Percentiles rank a stretch among this genome's conserved stretches.
These are phyloP conservation scores for Cantharis rustica DNA, from an alignment of 2,888 invertebrate species.

Conservation along the genomic window DNA sequence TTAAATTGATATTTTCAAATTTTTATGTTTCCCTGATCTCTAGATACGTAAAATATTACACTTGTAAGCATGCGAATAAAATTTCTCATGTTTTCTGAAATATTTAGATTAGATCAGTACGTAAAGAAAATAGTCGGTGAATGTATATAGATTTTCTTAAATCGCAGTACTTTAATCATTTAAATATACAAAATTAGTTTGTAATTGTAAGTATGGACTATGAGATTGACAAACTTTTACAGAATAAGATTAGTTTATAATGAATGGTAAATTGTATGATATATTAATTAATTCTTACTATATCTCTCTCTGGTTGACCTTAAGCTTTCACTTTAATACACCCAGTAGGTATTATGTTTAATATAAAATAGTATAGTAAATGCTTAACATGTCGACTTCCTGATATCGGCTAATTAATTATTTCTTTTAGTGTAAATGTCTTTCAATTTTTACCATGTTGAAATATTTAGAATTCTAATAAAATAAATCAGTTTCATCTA, in stretches of 20 bases:
- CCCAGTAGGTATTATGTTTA: background rate
- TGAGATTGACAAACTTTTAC: background rate
- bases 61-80: too few relatives aligned
- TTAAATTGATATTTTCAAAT: too few relatives aligned
- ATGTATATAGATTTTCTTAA: background rate
- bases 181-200: background rate
- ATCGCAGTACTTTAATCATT: background rate
- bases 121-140: too few relatives aligned
- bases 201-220: background rate
- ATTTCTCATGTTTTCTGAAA: too few relatives aligned
- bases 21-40: too few relatives aligned
- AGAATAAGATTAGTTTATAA: background rate
- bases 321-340: background rate
- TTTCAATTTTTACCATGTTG: background rate
- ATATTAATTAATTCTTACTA: background rate
- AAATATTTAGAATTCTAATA: background rate
- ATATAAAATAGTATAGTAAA: background rate
- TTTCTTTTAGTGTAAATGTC: background rate
- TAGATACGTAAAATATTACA: too few relatives aligned
- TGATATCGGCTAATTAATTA: background rate
- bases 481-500: background rate
- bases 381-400: background rate
- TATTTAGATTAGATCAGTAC: too few relatives aligned
- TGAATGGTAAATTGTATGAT: background rate
- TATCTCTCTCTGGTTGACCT: background rate